A percentile compares a stretch with the other conserved stretches of the same genome.
These are phyloP conservation scores for Hemithea aestivaria DNA, from an alignment of 2,888 invertebrate species.

Conservation along the genomic window DNA sequence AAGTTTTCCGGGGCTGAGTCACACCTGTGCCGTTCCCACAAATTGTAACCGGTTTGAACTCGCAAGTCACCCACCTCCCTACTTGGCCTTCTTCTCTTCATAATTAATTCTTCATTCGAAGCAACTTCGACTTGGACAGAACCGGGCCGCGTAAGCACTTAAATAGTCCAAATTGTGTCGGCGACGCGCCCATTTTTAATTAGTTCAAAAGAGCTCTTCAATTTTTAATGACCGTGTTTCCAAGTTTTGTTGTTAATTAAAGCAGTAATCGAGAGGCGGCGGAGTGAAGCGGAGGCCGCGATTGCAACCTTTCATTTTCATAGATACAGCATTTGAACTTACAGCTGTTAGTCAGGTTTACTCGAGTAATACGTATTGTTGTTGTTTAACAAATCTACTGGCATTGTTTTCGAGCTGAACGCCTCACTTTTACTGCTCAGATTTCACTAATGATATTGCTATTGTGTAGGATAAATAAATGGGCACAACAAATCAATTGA, in stretches of 20 bases:
- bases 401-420: conserved; percentile 7
- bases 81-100: conserved; percentile 67
- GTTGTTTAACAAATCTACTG: conserved; percentile 9
- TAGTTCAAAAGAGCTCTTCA: conserved; percentile 66
- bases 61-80: conserved; percentile 57
- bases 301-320: conserved; percentile 43
- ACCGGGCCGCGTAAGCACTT: conserved; percentile 70
- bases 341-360: conserved; percentile 20
- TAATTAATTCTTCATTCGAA: conserved; percentile 79
- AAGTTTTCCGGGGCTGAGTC: conserved; percentile 61
- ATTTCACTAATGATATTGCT: too few relatives aligned
- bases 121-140: conserved; percentile 70
- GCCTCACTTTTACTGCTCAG: background rate
- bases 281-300: conserved; percentile 32
- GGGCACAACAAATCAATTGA: too few relatives aligned
- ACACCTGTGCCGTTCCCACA: conserved; percentile 76
- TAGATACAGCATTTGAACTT: conserved; percentile 27
- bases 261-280: conserved; percentile 39
- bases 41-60: conserved; percentile 69
- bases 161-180: conserved; percentile 73
- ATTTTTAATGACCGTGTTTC: conserved; percentile 67
- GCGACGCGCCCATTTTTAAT: conserved; percentile 75
- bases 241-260: conserved; percentile 58
- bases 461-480: too few relatives aligned
- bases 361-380: conserved; percentile 6